Percentiles rank a stretch among this genome's conserved stretches.
These are phyloP conservation scores for Euwallacea fornicatus DNA, from an alignment of 1,140 invertebrate species.

Conservation along the genomic window DNA sequence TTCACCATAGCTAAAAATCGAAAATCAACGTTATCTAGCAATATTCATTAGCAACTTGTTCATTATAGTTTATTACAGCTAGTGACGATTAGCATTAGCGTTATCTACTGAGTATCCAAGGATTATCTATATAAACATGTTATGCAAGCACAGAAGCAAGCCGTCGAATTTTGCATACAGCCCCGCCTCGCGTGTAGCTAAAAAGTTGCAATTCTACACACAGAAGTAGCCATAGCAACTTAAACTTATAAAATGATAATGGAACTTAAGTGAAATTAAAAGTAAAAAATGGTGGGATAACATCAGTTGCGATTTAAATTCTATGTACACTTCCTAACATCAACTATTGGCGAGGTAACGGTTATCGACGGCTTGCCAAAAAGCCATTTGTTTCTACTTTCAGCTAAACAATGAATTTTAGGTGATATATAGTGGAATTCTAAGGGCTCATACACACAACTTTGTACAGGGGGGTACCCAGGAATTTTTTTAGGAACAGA, in stretches of 20 bases:
- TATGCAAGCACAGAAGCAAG: conserved; percentile 30
- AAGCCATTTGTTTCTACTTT: conserved; percentile 23
- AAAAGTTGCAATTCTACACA: conserved; percentile 23
- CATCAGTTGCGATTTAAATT: conserved; percentile 33
- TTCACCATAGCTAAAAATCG: too few species aligned
- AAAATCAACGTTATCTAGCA: too few species aligned
- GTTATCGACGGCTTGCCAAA: conserved; percentile 36
- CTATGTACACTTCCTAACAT: conserved; percentile 10
- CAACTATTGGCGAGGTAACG: conserved; percentile 5
- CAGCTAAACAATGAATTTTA: conserved; percentile 15
- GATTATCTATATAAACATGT: background rate
- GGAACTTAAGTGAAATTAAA: conserved; percentile 18
- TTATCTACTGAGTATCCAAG: background rate
- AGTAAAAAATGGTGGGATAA: conserved; percentile 25
- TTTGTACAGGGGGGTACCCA: conserved; percentile 22
- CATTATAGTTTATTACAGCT: conserved; percentile 15
- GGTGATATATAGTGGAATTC: conserved; percentile 10
- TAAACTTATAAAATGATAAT: conserved; percentile 7
- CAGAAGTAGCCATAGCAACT: conserved; percentile 22
- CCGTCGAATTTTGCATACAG: conserved; percentile 33
- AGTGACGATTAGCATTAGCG: background rate
- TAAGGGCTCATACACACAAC: conserved; percentile 30
- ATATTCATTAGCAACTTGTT: too few species aligned
- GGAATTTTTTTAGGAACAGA: conserved; percentile 34
- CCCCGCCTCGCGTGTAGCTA: conserved; percentile 23